Percentiles rank a stretch among this genome's conserved stretches.
These are phyloP conservation scores for Drosophila lacicola DNA, from an alignment of 2,888 invertebrate genomes.

Conservation along the genomic window DNA sequence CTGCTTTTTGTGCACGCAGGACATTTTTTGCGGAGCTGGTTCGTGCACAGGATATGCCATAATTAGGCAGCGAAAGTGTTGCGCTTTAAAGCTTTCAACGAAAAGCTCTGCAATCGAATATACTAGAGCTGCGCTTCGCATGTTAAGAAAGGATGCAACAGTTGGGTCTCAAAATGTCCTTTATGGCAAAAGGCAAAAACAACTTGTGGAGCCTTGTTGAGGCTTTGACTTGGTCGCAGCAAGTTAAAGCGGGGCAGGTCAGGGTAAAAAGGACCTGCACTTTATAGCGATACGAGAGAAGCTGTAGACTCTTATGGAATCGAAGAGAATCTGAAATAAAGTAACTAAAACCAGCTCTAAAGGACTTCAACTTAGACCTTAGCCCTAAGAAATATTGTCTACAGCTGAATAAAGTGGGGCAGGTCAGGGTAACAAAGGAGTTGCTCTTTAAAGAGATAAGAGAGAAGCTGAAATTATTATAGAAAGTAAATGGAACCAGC, in stretches of 20 bases:
- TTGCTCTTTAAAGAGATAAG: no score
- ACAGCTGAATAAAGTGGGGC: no score
- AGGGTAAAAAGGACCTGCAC: neutral
- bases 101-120: constrained; percentile 37
- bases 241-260: constrained; percentile 27
- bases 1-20: constrained; percentile 45
- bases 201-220: constrained; percentile 34
- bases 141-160: constrained; percentile 43
- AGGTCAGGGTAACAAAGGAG: no score
- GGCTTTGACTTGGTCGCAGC: neutral
- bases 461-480: no score
- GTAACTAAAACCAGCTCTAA: no score
- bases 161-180: constrained; percentile 50
- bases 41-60: constrained; percentile 74
- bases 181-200: constrained; percentile 41
- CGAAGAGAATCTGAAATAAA: no score
- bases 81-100: constrained; percentile 36
- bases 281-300: no score
- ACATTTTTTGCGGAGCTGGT: constrained; percentile 61
- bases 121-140: neutral
- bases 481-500: no score
- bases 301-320: no score
- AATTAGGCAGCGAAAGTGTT: constrained; percentile 51
- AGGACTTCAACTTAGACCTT: no score
- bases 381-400: no score